Percentiles rank a stretch among this genome's conserved stretches.
Evolutionary conservation across 53 echinoderm and acorn worm species (phyloP).

Genomic region (Holothuria leucospilota): DNA sequence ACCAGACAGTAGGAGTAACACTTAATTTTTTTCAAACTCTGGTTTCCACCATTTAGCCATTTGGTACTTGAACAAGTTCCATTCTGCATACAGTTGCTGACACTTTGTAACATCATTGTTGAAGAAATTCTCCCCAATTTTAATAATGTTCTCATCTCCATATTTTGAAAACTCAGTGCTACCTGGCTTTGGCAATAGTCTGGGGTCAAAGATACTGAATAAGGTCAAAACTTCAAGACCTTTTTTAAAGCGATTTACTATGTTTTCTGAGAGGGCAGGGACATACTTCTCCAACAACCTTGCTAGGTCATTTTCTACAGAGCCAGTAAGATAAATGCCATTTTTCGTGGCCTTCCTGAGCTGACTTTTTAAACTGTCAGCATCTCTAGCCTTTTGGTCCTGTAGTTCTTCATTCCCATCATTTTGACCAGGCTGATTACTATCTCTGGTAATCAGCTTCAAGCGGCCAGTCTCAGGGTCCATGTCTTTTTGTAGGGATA

Average conservation of each 20-base stretch:
- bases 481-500: not conserved
- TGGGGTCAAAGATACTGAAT: not conserved
- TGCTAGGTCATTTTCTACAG: not conserved
- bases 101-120: too few species aligned
- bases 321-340: not conserved
- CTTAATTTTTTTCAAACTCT: too few species aligned
- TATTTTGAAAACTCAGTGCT: too few species aligned
- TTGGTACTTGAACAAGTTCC: too few species aligned
- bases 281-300: slow-evolving; percentile 12
- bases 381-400: not conserved
- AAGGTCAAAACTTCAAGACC: not conserved
- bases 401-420: not conserved
- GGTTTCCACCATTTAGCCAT: too few species aligned
- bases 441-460: not conserved
- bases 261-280: not conserved
- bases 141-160: too few species aligned
- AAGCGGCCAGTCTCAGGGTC: slow-evolving; percentile 7
- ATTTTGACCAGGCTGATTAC: not conserved
- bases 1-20: too few species aligned
- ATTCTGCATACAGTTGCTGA: too few species aligned
- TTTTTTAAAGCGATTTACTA: not conserved
- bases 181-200: too few species aligned
- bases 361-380: slow-evolving; percentile 10
- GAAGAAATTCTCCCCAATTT: too few species aligned
- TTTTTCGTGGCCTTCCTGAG: not conserved